Evolutionary conservation across 1,140 invertebrate genomes (phyloP), one percentile per base, ranked within the genome.

Genomic region (Drosophila pallidifrons): DNA sequence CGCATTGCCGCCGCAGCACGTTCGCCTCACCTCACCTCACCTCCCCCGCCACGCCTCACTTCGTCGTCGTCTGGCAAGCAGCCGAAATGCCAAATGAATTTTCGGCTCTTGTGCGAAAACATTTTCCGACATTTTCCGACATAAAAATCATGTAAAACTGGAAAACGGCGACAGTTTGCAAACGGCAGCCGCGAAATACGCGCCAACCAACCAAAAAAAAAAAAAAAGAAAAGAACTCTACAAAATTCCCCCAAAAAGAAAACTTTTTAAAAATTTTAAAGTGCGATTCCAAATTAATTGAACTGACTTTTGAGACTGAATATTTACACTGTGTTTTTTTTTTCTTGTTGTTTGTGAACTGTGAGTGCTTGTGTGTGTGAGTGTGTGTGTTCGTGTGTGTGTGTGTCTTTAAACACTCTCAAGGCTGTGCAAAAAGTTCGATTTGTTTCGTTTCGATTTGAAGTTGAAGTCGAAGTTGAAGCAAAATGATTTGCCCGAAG

Each of bases 101-200:
- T 88, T 89, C 85, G 68, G 64, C 58, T 77, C 60, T 82, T 79
- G 52, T 60, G 74, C 73, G 68, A 69, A 65, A 76, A 80, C 55
- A 55, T 74, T 59, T 69, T 58, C 72, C 61, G 72, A 88, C 58
- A 82, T 91, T 92, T 91, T 78, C 61, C 61, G 61, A 91, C 86
- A 92, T 92, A 92, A 91, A 92, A 92, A 92, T 90, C 83, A 86
- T 89, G 87, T 91, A 89, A 91, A 75, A 76, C 88, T 91, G 91
- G 91, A 92, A 89, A 89, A 79, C 74, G 87, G 87, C 91, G 91
- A 91, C 91, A 92, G 91, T 92, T 92, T 83, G 88, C 85, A 68
- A 88, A 83, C 81, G 91, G 85, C 88, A 89, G 88, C 80, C 82
- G 87, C 77, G 77, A 77, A 75, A 77, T 57, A 79, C 72, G 81